phyloP scores from a whole-genome alignment of 1,140 invertebrate genomes.

The Drosophila ficusphila region DNA sequence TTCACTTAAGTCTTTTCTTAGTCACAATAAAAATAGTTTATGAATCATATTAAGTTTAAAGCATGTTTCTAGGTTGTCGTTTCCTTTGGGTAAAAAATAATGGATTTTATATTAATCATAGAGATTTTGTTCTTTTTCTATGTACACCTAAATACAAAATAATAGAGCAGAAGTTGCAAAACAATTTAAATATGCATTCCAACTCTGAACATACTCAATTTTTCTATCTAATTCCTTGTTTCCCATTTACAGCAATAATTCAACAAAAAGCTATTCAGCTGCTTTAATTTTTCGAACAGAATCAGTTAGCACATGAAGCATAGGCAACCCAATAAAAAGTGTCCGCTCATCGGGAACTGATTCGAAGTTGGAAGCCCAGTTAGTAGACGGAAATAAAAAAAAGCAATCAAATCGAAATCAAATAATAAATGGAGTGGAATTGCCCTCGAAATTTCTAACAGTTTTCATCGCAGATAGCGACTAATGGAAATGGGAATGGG shows the following conservation, averaged over 20 bases:
- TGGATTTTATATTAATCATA: background rate
- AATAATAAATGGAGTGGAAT: conserved; percentile 5
- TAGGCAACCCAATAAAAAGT: background rate
- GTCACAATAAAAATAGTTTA: background rate
- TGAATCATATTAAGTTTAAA: conserved; percentile 7
- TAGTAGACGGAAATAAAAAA: conserved; percentile 2
- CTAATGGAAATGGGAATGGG: conserved; percentile 32
- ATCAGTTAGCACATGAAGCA: too few relatives aligned
- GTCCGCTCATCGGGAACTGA: conserved; percentile 6
- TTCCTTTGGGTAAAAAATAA: background rate
- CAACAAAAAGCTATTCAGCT: background rate
- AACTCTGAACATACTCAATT: too few relatives aligned
- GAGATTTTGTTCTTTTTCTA: background rate
- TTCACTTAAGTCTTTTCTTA: background rate
- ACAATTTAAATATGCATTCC: too few relatives aligned
- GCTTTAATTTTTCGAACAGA: too few relatives aligned
- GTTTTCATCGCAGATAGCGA: conserved; percentile 56
- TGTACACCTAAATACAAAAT: background rate
- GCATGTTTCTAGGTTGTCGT: background rate
- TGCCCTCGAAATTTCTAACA: conserved; percentile 29
- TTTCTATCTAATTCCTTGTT: too few relatives aligned
- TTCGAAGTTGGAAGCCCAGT: background rate
- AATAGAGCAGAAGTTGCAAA: too few relatives aligned
- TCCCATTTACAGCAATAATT: background rate
- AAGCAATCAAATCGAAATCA: conserved; percentile 13